Percentiles rank a stretch among this genome's conserved stretches.
phyloP scores from a whole-genome alignment of 1,140 invertebrate species.

The Drosophila pachea region DNA sequence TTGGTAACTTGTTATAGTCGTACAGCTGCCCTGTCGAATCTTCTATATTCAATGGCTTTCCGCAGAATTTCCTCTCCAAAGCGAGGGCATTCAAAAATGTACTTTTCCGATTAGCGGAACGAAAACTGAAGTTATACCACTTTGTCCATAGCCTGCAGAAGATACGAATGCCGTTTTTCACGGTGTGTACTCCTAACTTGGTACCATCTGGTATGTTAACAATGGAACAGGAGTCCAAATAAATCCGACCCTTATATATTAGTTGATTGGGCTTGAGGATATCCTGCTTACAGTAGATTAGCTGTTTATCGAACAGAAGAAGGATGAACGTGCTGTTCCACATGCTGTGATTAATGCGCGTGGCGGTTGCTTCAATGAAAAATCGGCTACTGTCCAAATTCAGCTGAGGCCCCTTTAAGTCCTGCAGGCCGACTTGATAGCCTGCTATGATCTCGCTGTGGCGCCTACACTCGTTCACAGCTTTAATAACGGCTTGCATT shows the following conservation, averaged over 20 bases:
- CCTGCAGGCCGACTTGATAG: constrained; percentile 75
- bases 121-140: constrained; percentile 78
- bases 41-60: constrained; percentile 66
- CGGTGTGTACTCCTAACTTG: constrained; percentile 77
- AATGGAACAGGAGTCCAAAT: constrained; percentile 86
- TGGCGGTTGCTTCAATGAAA: constrained; percentile 90
- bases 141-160: constrained; percentile 73
- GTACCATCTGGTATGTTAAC: constrained; percentile 87
- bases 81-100: constrained; percentile 73
- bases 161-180: constrained; percentile 74
- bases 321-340: constrained; percentile 91
- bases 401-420: constrained; percentile 73
- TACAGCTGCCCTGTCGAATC: constrained; percentile 71
- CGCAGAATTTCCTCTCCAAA: constrained; percentile 73
- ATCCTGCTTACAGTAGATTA: constrained; percentile 93
- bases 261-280: constrained; percentile 90
- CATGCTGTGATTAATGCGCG: constrained; percentile 86
- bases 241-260: constrained; percentile 90
- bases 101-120: constrained; percentile 70
- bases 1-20: constrained; percentile 57
- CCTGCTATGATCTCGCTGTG: constrained; percentile 76
- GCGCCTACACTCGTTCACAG: constrained; percentile 77
- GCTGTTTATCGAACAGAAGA: constrained; percentile 92
- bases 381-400: constrained; percentile 79
- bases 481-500: constrained; percentile 75